Evolutionary conservation across 2,113 vertebrate species (phyloP), one percentile per base, ranked within the genome.

Genomic region (Podarcis raffonei): DNA sequence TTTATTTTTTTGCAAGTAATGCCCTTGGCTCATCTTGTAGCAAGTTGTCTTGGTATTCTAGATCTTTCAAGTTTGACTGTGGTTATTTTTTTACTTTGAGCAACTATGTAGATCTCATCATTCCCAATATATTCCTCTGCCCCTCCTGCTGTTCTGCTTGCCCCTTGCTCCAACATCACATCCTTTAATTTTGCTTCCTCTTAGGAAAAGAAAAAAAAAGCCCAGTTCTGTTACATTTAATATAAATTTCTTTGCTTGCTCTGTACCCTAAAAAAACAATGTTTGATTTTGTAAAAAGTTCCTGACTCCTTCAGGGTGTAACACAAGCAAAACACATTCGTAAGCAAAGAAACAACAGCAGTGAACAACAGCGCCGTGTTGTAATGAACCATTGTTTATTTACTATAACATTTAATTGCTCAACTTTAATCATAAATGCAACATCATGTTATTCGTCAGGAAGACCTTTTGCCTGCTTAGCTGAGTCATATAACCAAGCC

Each of bases 371-470:
- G 42, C 32, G 5, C 69, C 42, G 2, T 57, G 68, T 84, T 53
- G 12, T 22, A 74, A 53, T 84, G 7, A 13, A 23, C 15, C 27
- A 32, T 7, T 48, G 22, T 32, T 20, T 69, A 20, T 32, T 78
- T 68, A 42, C 12, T 2, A 8, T 80, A 78, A 1, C 5, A 48
- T 62, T 87, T 79, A 81, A 35, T 6, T 89, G 87, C 37, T 71
- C 75, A 90, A 48, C 66, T 75, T 27, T 74, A 32, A 86, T 89
- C 86, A 71, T 37, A 77, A 25, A 23, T 80, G 79, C 81, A 71
- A 12, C 86, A 69, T 81, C 5, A 22, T 94, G 92, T 66, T 53
- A 79, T 71, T 20, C 53, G 30, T 90, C 85, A 84, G 37, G 71
- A 87, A 83, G 1, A 65, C 30, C 15, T 83, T 53, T 30, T 35